Percentiles rank a stretch among this genome's conserved stretches.
Conservation (phyloP, 2,797 vertebrate genomes). For the Mus spretus region DNA sequence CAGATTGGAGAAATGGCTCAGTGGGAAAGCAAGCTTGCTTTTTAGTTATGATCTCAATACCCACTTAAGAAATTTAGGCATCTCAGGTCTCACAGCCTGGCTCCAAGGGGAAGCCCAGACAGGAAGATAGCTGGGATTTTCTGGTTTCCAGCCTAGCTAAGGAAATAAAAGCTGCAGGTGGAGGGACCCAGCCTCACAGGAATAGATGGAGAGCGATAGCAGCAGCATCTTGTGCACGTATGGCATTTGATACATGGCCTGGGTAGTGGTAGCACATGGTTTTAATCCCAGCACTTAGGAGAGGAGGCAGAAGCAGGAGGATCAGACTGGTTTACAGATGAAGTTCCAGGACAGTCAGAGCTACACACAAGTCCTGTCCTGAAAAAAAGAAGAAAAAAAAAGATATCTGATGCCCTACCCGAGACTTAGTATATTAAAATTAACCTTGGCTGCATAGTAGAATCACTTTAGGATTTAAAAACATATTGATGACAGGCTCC, state of each 20-base stretch:
- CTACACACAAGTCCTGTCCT: not conserved
- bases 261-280: not conserved
- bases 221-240: no score
- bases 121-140: not conserved
- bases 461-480: constrained; percentile 48
- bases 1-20: not conserved
- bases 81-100: not conserved
- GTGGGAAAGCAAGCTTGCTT: not conserved
- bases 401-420: not conserved
- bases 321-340: not conserved
- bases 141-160: not conserved
- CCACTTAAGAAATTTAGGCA: not conserved
- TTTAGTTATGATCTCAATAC: not conserved
- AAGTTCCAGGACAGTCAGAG: not conserved
- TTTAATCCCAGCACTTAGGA: not conserved
- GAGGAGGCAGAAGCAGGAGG: not conserved
- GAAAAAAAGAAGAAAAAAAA: not conserved
- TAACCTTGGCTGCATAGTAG: not conserved
- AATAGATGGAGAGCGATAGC: not conserved
- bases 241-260: not conserved
- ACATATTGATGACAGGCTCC: not conserved
- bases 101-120: not conserved
- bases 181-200: not conserved
- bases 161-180: not conserved
- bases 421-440: constrained; percentile 45